Conservation (phyloP, 2,888 invertebrate genomes). For the Galerucella nymphaeae region DNA sequence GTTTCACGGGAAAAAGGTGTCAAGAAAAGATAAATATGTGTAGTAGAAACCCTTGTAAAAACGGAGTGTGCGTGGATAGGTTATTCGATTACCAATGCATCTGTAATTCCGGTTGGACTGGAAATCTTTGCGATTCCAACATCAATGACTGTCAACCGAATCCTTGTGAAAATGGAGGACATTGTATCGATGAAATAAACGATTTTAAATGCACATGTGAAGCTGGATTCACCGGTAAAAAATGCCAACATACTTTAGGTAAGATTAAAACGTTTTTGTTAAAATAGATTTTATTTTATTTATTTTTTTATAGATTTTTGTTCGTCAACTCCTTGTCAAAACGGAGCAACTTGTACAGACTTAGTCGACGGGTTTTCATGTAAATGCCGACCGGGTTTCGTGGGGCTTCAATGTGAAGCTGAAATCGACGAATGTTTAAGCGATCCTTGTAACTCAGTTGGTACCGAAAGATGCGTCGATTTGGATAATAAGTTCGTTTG, state of each 20-base stretch:
- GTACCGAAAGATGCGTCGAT: constrained; percentile 91
- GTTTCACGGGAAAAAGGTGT: constrained; percentile 96
- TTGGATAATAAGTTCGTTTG: constrained; percentile 89
- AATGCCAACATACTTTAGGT: constrained; percentile 79
- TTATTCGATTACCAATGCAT: constrained; percentile 88
- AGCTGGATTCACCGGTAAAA: constrained; percentile 92
- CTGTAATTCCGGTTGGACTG: constrained; percentile 94
- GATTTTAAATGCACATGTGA: constrained; percentile 91
- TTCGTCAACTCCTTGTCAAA: constrained; percentile 88
- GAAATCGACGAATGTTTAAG: constrained; percentile 92
- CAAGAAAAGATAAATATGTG: constrained; percentile 96
- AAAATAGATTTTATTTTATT: neutral
- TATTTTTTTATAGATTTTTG: constrained; percentile 77
- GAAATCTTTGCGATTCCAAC: constrained; percentile 86
- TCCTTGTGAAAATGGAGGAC: constrained; percentile 93
- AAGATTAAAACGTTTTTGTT: neutral
- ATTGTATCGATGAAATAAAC: constrained; percentile 88
- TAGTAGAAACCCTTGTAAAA: constrained; percentile 87
- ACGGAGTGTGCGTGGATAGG: constrained; percentile 93
- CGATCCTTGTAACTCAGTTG: constrained; percentile 90
- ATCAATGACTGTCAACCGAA: constrained; percentile 89
- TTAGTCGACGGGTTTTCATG: constrained; percentile 91
- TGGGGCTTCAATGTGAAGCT: constrained; percentile 93
- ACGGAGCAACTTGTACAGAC: constrained; percentile 89
- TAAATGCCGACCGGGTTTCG: constrained; percentile 92